Conservation (phyloP, 2,113 vertebrate genomes). For the Monopterus albus region DNA sequence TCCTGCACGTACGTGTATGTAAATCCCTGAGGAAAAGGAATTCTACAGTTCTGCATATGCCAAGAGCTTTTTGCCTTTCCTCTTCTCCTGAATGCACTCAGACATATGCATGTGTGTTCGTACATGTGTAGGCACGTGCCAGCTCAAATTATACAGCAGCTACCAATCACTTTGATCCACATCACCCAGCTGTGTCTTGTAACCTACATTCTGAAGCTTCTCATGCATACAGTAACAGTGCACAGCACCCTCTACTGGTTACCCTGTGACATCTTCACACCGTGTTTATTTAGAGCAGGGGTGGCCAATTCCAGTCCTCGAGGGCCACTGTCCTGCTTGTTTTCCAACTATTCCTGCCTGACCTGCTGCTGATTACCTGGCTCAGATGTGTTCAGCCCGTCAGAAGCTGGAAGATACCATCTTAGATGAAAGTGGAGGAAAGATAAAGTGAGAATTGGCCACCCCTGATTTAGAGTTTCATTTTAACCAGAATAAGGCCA, state of each 20-base stretch:
- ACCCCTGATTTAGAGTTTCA: background rate
- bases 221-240: background rate
- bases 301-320: too few species aligned
- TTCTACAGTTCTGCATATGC: constrained; percentile 37
- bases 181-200: constrained; percentile 29
- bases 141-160: constrained; percentile 31
- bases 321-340: too few species aligned
- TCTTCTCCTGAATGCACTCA: constrained; percentile 24
- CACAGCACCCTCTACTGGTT: constrained; percentile 63
- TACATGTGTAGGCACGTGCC: background rate
- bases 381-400: too few species aligned
- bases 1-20: background rate
- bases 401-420: too few species aligned
- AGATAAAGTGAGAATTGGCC: too few species aligned
- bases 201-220: constrained; percentile 24
- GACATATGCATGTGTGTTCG: background rate
- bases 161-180: constrained; percentile 12
- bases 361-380: too few species aligned
- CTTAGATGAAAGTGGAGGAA: too few species aligned
- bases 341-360: too few species aligned
- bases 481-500: background rate
- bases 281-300: too few species aligned
- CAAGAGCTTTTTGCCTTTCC: constrained; percentile 39
- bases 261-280: background rate
- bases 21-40: constrained; percentile 15